These are phyloP conservation scores for Ictalurus punctatus DNA, from an alignment of 2,113 vertebrate genomes.

Conservation along the genomic window DNA sequence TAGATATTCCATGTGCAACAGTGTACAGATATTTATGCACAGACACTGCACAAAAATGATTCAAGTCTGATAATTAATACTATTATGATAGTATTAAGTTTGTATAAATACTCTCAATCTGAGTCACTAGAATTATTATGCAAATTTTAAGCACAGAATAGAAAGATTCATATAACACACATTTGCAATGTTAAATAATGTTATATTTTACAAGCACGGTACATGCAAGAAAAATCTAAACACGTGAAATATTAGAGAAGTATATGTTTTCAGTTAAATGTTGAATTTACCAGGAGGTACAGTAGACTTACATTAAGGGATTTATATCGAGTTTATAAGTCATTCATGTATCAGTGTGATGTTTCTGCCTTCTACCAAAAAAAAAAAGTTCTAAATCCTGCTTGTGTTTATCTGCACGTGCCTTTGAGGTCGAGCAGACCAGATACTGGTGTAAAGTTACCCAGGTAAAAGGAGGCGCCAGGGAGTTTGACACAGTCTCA, in stretches of 20 bases:
- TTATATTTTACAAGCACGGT: not conserved
- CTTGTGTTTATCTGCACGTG: constrained; percentile 32
- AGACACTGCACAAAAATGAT: not conserved
- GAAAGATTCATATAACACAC: not conserved
- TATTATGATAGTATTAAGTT: not conserved
- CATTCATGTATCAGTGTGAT: not conserved
- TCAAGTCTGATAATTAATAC: not conserved
- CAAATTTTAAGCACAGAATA: not conserved
- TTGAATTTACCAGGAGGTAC: not conserved
- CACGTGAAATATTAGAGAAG: not conserved
- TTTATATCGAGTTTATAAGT: not conserved
- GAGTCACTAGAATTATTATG: not conserved
- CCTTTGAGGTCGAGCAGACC: constrained; percentile 28
- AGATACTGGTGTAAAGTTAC: constrained; percentile 56
- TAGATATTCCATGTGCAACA: not conserved
- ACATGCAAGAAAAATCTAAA: not conserved
- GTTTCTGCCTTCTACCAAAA: constrained; percentile 3
- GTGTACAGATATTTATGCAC: not conserved
- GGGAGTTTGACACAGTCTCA: constrained; percentile 68
- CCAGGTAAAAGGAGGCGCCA: constrained; percentile 71
- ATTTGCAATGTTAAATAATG: not conserved
- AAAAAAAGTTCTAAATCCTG: constrained; percentile 1
- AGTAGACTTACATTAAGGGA: not conserved
- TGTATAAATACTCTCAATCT: not conserved
- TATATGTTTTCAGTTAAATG: not conserved